phyloP scores from a whole-genome alignment of 2,797 vertebrate species.

The Lutjanus argentimaculatus region DNA sequence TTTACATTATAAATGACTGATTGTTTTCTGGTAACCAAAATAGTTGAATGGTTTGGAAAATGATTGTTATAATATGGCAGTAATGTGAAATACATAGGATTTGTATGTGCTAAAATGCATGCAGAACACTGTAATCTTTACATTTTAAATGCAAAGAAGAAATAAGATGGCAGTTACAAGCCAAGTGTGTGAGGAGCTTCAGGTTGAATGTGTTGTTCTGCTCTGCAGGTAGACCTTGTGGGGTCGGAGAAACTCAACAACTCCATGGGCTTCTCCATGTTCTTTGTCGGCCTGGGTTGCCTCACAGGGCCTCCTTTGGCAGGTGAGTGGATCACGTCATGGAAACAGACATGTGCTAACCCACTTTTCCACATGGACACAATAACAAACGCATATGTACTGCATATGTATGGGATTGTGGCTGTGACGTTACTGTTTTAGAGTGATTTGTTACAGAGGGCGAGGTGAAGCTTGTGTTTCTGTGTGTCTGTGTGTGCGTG shows the following conservation, averaged over 20 bases:
- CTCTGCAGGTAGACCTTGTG: conserved; percentile 91
- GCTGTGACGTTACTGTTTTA: conserved; percentile 3
- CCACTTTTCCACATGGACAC: conserved; percentile 43
- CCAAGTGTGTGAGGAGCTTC: not conserved
- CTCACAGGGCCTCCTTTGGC: conserved; percentile 93
- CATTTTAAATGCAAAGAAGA: not conserved
- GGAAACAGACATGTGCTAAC: conserved; percentile 40
- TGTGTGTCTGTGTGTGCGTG: not conserved
- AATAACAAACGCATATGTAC: conserved; percentile 42
- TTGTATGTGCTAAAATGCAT: not conserved
- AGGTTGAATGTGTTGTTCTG: conserved; percentile 30
- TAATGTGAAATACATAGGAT: not conserved
- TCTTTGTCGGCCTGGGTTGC: conserved; percentile 92
- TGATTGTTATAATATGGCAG: not conserved
- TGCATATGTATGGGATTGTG: conserved; percentile 23
- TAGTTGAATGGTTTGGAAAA: not conserved
- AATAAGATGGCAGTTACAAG: not conserved
- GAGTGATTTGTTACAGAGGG: conserved; percentile 37
- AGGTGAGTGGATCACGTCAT: conserved; percentile 84
- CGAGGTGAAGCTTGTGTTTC: conserved; percentile 21
- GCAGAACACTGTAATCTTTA: not conserved
- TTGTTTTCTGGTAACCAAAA: not conserved
- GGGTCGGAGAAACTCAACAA: conserved; percentile 89
- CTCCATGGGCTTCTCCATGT: conserved; percentile 92
- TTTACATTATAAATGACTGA: no score